Base-by-base conservation (phyloP, 2,888 invertebrate species). In the Pherbina coryleti region DNA sequence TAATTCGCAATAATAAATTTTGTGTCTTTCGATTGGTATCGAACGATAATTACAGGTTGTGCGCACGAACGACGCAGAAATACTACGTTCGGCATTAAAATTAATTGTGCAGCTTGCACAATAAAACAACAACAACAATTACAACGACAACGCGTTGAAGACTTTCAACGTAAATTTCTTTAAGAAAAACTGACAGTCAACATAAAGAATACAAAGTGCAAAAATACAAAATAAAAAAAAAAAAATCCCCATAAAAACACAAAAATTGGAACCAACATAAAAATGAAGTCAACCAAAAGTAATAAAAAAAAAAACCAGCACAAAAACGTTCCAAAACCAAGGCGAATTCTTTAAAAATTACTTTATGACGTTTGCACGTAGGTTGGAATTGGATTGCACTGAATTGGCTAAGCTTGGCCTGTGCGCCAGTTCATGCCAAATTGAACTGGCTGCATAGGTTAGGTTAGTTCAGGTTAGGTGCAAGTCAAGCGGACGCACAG, bases 11-110 rank as follows among this genome's bases (percentile, higher is more conserved):
- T 88, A 88, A 88, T 89, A 88, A 88, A 89, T 88, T 89, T 86
- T 87, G 87, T 89, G 89, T 89, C 89, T 89, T 86, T 88, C 88
- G 88, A 89, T 89, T 89, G 86, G 86, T 89, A 89, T 88, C 89
- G 87, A 88, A 84, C 86, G 86, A 88, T 89, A 89, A 89, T 89
- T 89, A 88, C 84, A 86, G 86, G 89, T 85, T 89, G 82, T 82
- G 82, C 79, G 78, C 84, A 81, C 79, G 79, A 81, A 44, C 11
- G 11, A 44, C 44, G 44, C 44, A 44, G 67, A 75, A 75, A 66
- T 75, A 55, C 75, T 37, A 66, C 67, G 67, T 57, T 67, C 67
- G 75, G 66, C 67, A 75, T 55, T 19, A 34, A 57, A 75, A 75
- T 75, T 67, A 75, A 75, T 75, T 75, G 75, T 67, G 67, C 75